Conservation (phyloP, 2,113 vertebrate genomes). For the Galbula dea region DNA sequence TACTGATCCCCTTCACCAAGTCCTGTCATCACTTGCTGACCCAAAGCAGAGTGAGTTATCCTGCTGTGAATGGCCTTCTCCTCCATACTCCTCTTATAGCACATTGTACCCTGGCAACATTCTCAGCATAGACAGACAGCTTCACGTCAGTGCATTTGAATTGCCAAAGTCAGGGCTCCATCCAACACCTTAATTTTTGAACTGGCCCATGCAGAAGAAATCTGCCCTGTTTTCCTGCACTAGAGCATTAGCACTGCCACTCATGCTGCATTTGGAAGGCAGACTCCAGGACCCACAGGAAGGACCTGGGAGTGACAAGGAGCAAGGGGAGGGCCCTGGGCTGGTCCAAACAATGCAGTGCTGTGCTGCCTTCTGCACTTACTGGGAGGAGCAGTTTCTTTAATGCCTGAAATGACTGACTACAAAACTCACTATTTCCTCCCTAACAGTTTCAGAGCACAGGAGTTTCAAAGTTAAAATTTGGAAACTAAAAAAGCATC, state of each 20-base stretch:
- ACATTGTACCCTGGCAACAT: background rate
- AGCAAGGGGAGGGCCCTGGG: background rate
- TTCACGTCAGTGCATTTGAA: background rate
- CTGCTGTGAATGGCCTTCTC: background rate
- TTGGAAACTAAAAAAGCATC: background rate
- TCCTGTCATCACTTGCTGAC: background rate
- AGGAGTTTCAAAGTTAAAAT: background rate
- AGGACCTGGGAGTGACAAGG: background rate
- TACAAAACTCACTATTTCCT: background rate
- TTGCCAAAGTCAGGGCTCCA: background rate
- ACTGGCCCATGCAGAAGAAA: background rate
- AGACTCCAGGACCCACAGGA: background rate
- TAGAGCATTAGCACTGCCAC: background rate
- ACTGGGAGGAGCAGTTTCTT: background rate
- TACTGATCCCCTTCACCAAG: background rate
- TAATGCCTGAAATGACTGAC: background rate
- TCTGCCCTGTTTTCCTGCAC: fast-evolving
- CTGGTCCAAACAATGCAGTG: background rate
- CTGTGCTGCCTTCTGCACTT: background rate
- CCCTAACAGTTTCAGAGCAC: background rate
- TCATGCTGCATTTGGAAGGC: fast-evolving
- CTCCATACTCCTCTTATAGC: fast-evolving
- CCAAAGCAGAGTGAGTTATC: background rate
- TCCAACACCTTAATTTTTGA: background rate
- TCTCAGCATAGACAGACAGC: background rate